phyloP scores from a whole-genome alignment of 1,140 invertebrate species.

The Achroia grisella region DNA sequence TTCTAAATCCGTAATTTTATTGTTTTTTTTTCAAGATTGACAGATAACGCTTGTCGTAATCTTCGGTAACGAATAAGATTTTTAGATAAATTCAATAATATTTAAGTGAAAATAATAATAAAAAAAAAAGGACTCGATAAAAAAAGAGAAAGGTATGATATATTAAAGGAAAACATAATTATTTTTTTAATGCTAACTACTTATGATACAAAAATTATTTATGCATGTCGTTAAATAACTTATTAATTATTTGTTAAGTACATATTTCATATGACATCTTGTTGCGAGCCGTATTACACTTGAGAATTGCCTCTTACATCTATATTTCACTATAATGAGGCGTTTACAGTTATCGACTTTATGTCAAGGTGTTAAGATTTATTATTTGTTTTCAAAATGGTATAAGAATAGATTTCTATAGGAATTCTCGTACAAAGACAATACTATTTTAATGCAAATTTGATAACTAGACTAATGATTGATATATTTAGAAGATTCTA shows the following conservation, averaged over 20 bases:
- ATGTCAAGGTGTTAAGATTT: too few species aligned
- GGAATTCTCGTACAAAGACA: background rate
- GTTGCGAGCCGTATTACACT: too few species aligned
- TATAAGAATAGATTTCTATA: too few species aligned
- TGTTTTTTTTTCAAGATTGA: too few species aligned
- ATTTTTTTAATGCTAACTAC: conserved; percentile 48
- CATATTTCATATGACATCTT: background rate
- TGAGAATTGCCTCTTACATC: too few species aligned
- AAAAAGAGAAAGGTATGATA: conserved; percentile 25
- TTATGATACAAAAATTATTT: conserved; percentile 55
- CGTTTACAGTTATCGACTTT: too few species aligned
- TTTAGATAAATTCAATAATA: conserved; percentile 4
- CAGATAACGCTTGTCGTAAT: too few species aligned
- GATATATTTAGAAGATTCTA: background rate
- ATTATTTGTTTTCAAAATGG: too few species aligned
- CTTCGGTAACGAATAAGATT: too few species aligned
- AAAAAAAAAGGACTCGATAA: conserved; percentile 10
- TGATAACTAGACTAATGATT: conserved; percentile 3
- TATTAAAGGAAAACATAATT: conserved; percentile 16
- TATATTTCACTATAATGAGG: too few species aligned
- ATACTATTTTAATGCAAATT: background rate
- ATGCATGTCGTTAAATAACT: conserved; percentile 48
- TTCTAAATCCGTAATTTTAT: too few species aligned
- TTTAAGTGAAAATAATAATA: conserved; percentile 8
- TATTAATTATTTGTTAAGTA: conserved; percentile 20